Evolutionary conservation across 2,888 invertebrate genomes (phyloP), one percentile per base, ranked within the genome.

Genomic region (Cenopis cana): DNA sequence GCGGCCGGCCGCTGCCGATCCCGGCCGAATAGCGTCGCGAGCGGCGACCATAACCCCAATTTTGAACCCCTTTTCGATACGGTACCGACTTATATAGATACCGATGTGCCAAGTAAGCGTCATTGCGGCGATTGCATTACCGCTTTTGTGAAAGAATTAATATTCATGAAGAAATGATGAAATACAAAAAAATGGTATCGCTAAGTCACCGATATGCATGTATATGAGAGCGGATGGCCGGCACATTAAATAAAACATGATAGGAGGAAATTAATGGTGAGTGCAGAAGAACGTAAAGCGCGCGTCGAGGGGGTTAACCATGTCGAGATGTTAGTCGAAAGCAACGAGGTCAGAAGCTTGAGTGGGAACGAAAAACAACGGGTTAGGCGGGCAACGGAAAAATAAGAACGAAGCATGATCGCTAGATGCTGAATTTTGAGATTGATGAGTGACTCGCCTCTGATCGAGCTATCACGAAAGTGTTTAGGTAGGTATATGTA

Each of bases 61-160:
- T 86, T 85, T 74, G 82, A 76, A 86, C 83, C 85, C 88, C 87
- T 89, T 89, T 78, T 84, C 79, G 76, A 80, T 73, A 75, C 84
- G 81, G 83, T 81, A 81, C 80, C 81, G 74, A 76, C 77, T 62
- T 70, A 59, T n/a, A n/a, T n/a, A n/a, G 79, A 79, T 76, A 78
- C 81, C 76, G 78, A 77, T 84, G 85, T 85, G 85, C 83, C 83
- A 76, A 78, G 75, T 74, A 77, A 88, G 90, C 91, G 92, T 91
- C 89, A 81, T 88, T 83, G 86, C 87, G 87, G 91, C 93, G 92
- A 93, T 91, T 93, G 93, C 93, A 91, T 93, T 93, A 93, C 90
- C 93, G 93, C 93, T 93, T 93, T 93, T 93, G 93, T 93, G 93
- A 90, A 85, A 89, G 78, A 83, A 91, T 93, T 93, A 93, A 90